Evolutionary conservation across 1,140 invertebrate species (phyloP).

Genomic region (Hormaphis cornu): DNA sequence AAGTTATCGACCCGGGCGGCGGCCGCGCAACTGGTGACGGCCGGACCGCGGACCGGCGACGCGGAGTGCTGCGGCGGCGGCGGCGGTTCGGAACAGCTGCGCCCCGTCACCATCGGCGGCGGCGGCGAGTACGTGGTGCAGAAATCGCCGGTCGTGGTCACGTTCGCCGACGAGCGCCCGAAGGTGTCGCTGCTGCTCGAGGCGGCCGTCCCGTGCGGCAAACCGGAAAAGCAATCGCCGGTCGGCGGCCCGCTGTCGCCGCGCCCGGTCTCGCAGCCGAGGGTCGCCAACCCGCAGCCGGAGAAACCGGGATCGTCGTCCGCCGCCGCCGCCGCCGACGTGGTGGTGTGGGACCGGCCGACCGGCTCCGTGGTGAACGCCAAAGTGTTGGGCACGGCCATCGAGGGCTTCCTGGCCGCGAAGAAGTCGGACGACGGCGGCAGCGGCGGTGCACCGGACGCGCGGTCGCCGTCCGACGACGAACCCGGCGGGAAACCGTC

Average conservation of each 20-base stretch:
- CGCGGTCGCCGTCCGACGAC: constrained; percentile 40
- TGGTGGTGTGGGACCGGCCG: constrained; percentile 58
- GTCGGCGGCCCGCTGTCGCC: too few species aligned
- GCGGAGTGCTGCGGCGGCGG: constrained; percentile 39
- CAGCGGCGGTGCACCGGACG: too few species aligned
- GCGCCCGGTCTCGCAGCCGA: not conserved
- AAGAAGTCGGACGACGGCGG: constrained; percentile 39
- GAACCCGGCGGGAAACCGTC: constrained; percentile 44
- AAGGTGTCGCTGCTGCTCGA: constrained; percentile 5
- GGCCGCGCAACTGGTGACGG: constrained; percentile 39
- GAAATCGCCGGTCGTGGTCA: constrained; percentile 39
- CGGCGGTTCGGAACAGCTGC: constrained; percentile 61
- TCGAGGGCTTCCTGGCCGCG: constrained; percentile 61
- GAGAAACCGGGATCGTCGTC: not conserved
- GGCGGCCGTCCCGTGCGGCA: not conserved
- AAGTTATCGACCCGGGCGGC: constrained; percentile 34
- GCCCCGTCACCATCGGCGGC: constrained; percentile 59
- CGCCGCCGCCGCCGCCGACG: constrained; percentile 35
- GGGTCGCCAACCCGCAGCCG: constrained; percentile 46
- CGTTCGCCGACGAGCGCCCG: constrained; percentile 41
- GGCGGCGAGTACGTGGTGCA: not conserved
- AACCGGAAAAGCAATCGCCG: not conserved
- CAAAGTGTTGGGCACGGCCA: constrained; percentile 65
- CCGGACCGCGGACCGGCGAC: constrained; percentile 62
- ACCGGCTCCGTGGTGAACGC: constrained; percentile 67